phyloP scores from a whole-genome alignment of 1,140 invertebrate genomes.

The Lasaia peninsularis region DNA sequence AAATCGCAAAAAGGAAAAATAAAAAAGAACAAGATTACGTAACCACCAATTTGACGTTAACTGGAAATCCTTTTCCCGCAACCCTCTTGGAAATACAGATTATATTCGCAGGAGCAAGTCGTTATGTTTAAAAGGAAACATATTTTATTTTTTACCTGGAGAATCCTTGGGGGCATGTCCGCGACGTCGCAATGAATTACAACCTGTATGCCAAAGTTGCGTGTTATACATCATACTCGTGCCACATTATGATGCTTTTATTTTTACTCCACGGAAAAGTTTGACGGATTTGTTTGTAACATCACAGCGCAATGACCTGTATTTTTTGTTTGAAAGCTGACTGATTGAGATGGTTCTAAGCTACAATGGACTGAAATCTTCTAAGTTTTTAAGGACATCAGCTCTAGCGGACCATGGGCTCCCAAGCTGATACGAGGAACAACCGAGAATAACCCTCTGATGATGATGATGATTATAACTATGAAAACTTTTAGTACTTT shows the following conservation, averaged over 20 bases:
- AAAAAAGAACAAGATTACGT: conserved; percentile 3
- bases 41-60: conserved; percentile 6
- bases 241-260: neutral
- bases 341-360: no score
- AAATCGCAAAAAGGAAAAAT: conserved; percentile 4
- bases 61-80: neutral
- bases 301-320: no score
- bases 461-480: no score
- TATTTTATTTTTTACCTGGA: conserved; percentile 10
- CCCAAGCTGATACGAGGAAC: no score
- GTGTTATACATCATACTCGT: neutral
- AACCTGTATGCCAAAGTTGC: neutral
- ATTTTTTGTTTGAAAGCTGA: no score
- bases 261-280: neutral
- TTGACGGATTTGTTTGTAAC: no score
- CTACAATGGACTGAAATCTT: no score
- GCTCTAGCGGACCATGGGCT: no score
- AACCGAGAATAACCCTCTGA: no score
- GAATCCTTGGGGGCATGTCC: conserved; percentile 2
- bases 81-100: conserved; percentile 8
- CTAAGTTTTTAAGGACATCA: no score
- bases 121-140: conserved; percentile 12
- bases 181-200: conserved; percentile 10
- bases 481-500: no score
- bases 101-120: conserved; percentile 8